Conservation (phyloP, 2,113 vertebrate species). For the Gobio gobio region DNA sequence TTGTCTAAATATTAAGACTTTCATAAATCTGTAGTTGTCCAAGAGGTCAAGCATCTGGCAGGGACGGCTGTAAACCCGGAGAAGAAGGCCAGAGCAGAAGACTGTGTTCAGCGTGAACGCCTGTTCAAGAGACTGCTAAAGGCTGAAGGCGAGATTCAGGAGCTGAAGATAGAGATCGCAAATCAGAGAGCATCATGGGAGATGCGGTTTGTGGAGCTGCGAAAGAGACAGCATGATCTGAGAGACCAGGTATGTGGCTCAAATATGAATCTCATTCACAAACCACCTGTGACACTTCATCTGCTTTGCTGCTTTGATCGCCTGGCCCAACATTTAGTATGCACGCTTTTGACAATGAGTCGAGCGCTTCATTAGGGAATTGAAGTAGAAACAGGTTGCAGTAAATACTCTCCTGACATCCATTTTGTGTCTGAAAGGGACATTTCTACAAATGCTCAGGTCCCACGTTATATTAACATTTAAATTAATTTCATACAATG, state of each 20-base stretch:
- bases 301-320: neutral
- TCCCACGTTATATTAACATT: too few species aligned
- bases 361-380: neutral
- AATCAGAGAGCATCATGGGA: slow-evolving; percentile 82
- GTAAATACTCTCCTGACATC: too few species aligned
- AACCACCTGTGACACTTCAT: neutral
- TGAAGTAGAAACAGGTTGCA: neutral
- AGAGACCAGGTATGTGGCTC: slow-evolving; percentile 68
- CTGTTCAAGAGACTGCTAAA: slow-evolving; percentile 74
- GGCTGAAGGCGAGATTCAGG: slow-evolving; percentile 75
- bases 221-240: slow-evolving; percentile 75
- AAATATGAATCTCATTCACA: neutral
- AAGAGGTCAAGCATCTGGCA: neutral
- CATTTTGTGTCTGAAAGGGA: too few species aligned
- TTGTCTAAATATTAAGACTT: neutral
- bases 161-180: slow-evolving; percentile 77
- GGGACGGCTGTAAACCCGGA: slow-evolving; percentile 2
- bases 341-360: neutral
- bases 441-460: too few species aligned
- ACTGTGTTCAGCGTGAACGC: slow-evolving; percentile 56
- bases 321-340: neutral
- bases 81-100: slow-evolving; percentile 45
- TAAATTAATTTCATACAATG: too few species aligned
- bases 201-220: slow-evolving; percentile 78
- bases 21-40: neutral